Conservation (phyloP, 2,797 vertebrate genomes). For the Podargus strigoides region DNA sequence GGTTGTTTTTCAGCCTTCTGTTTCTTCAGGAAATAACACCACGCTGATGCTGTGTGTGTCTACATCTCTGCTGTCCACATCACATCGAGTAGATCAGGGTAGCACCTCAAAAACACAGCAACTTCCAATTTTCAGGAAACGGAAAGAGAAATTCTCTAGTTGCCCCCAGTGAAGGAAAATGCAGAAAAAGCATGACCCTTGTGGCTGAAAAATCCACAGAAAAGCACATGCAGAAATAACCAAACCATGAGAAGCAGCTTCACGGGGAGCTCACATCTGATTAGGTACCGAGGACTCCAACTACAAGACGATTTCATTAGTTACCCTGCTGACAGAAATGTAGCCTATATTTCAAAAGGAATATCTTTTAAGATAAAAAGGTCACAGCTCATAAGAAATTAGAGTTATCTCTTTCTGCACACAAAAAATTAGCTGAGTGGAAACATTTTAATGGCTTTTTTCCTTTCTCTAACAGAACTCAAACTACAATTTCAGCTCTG, state of each 20-base stretch:
- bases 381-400: neutral
- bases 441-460: neutral
- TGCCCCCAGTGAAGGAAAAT: neutral
- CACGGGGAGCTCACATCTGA: accelerated
- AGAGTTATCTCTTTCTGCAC: neutral
- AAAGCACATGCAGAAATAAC: neutral
- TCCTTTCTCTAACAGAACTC: neutral
- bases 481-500: neutral
- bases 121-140: neutral
- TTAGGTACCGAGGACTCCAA: neutral
- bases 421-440: neutral
- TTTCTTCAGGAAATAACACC: neutral
- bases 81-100: neutral
- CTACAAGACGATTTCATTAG: neutral
- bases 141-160: neutral
- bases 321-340: neutral
- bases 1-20: neutral
- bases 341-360: no score
- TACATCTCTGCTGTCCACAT: neutral
- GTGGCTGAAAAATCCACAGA: neutral
- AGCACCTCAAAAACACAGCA: neutral
- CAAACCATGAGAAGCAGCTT: neutral
- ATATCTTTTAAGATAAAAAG: neutral
- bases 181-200: neutral
- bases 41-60: accelerated